phyloP scores from a whole-genome alignment of 2,113 vertebrate genomes.

The Eupsittula cactorum region DNA sequence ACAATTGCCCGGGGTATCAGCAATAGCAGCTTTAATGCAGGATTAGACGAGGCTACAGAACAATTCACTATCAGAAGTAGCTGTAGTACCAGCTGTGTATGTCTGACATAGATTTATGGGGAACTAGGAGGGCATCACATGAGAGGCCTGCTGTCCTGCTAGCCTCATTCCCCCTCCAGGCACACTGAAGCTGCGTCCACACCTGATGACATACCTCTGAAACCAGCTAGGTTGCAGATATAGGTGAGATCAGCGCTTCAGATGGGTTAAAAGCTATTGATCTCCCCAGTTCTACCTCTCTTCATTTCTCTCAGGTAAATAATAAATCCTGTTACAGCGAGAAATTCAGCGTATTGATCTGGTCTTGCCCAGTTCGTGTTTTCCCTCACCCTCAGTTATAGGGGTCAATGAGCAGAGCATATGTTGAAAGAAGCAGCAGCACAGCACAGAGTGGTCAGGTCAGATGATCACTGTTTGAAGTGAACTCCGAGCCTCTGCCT shows the following conservation, averaged over 20 bases:
- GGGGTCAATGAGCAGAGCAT: neutral
- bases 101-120: neutral
- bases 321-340: neutral
- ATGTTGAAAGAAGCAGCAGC: neutral
- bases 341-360: neutral
- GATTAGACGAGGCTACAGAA: neutral
- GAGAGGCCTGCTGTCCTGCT: neutral
- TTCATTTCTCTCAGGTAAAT: neutral
- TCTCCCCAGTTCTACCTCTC: neutral
- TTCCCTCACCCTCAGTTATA: neutral
- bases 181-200: neutral
- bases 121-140: neutral
- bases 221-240: neutral
- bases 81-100: neutral
- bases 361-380: neutral
- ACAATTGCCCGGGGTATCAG: neutral
- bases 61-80: neutral
- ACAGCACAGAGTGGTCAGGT: conserved; percentile 9
- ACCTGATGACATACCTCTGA: neutral
- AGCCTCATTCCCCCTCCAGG: neutral
- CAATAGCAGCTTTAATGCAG: neutral
- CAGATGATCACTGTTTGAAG: conserved; percentile 15
- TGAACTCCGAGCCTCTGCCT: conserved; percentile 52
- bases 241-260: neutral
- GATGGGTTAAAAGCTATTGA: neutral